Evolutionary conservation across 2,888 invertebrate species (phyloP), one percentile per base, ranked within the genome.

Genomic region (Rotaria macrura): DNA sequence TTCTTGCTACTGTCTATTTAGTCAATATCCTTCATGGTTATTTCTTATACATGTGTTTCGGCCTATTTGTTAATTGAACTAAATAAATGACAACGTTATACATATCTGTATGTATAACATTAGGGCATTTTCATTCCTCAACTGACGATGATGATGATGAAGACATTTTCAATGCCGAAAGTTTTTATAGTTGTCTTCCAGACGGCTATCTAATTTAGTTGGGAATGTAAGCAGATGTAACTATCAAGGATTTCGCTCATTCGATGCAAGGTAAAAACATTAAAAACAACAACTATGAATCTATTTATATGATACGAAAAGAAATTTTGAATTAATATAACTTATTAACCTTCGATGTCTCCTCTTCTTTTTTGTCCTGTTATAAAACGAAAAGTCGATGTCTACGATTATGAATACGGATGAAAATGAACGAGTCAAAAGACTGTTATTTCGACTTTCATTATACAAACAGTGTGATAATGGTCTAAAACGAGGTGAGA

Each of bases 81-180:
- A 43, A n/a, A 79, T 65, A 25, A 14, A 34, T 20, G 34, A 65
- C 65, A 38, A 65, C 65, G 34, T 65, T 34, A 34, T 65, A 20
- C 65, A 65, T 14, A 65, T 20, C 65, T 29, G 5, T 65, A 65
- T 34, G 34, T 34, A 34, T 65, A 65, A 34, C 34, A 79, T 43
- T n/a, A 5, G 3, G 25, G 43, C n/a, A 20, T 43, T n/a, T 40
- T 52, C 52, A 23, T 20, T 52, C 52, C 5, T 23, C 52, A 52
- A 52, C 52, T 52, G 52, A 47, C n/a, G n/a, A n/a, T 47, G 47
- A 52, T 52, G 52, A 52, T 52, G 52, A 52, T 23, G 14, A 38
- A 43, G 79, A 79, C n/a, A 79, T 79, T 17, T 43, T 79, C 79
- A 43, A 79, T 79, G 79, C 43, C 79, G 25, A 79, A 79, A n/a